Conservation (phyloP, 2,797 vertebrate species). For the Microctenopoma lineatum region DNA sequence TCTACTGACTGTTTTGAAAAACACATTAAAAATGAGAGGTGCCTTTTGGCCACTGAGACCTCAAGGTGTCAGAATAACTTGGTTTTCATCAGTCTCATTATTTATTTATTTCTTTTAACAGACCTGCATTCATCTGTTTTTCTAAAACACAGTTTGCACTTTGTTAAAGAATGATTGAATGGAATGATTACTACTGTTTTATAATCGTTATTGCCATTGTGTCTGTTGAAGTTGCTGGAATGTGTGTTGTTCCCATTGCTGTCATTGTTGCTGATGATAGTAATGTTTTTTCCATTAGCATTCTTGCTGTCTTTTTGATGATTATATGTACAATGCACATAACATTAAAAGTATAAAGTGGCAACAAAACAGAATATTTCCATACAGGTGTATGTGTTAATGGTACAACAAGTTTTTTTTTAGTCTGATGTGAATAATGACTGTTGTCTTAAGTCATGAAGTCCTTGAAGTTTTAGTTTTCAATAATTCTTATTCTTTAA, state of each 20-base stretch:
- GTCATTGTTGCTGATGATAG: no score
- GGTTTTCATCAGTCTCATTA: conserved; percentile 1
- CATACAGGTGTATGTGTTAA: background rate
- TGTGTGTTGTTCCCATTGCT: background rate
- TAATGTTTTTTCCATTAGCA: no score
- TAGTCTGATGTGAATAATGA: background rate
- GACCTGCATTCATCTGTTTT: background rate
- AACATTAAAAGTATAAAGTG: background rate
- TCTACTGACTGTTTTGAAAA: conserved; percentile 1
- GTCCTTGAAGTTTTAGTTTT: background rate
- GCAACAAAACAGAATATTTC: no score
- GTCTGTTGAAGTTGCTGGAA: background rate
- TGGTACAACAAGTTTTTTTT: background rate
- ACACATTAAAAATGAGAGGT: conserved; percentile 1
- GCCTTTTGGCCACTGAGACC: conserved; percentile 6
- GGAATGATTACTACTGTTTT: no score
- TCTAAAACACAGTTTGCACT: background rate
- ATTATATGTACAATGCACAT: no score
- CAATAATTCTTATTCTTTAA: background rate
- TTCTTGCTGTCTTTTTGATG: no score
- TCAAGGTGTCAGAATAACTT: background rate
- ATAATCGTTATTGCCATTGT: no score
- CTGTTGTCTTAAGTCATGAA: background rate
- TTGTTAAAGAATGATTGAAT: no score
- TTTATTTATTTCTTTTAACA: conserved; percentile 21